Evolutionary conservation across 2,113 vertebrate species (phyloP).

Genomic region (Pachyramphus minor): DNA sequence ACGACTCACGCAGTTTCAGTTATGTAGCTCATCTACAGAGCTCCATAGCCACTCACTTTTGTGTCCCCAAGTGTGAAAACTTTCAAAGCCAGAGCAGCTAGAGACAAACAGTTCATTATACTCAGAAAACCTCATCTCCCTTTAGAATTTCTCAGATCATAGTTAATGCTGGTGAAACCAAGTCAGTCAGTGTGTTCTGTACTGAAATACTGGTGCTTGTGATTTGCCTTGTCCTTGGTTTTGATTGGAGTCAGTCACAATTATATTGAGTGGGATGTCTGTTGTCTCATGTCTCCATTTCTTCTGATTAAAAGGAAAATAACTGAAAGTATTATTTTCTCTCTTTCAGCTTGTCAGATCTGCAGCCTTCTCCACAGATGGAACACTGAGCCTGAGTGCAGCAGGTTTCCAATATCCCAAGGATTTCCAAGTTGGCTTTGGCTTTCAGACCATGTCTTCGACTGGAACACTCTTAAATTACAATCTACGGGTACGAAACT

Average conservation of each 20-base stretch:
- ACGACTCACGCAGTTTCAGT: neutral
- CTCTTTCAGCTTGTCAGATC: constrained; percentile 72
- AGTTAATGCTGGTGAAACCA: neutral
- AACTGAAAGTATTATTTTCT: neutral
- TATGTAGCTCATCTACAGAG: neutral
- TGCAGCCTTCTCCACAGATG: constrained; percentile 70
- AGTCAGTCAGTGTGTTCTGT: neutral
- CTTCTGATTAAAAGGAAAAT: neutral
- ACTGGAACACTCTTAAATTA: constrained; percentile 68
- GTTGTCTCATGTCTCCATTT: neutral
- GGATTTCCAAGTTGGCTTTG: constrained; percentile 76
- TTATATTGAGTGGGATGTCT: neutral
- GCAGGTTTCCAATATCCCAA: neutral
- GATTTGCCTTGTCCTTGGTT: neutral
- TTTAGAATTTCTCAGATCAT: neutral
- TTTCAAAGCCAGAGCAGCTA: neutral
- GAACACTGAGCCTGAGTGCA: constrained; percentile 64
- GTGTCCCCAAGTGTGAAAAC: neutral
- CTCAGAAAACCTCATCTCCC: neutral
- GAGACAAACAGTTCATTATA: neutral
- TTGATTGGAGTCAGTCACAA: neutral
- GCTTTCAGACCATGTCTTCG: constrained; percentile 69
- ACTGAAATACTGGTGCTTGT: neutral
- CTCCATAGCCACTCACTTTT: neutral
- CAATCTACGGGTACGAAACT: constrained; percentile 59